Evolutionary conservation across 2,113 vertebrate species (phyloP).

Genomic region (Theristicus caerulescens): DNA sequence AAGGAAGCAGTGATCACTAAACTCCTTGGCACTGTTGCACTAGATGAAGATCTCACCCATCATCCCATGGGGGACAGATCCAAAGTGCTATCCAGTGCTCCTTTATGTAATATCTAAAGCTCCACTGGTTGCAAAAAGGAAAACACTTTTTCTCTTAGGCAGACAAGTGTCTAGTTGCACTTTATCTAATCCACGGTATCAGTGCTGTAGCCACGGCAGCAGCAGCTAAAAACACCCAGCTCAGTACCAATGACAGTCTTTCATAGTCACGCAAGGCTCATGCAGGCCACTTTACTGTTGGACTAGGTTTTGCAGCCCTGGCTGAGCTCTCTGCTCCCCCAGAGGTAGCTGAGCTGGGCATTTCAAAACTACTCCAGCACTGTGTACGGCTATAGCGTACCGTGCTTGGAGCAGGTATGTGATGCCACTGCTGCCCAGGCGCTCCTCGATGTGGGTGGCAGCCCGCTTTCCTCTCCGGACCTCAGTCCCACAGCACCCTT

Average conservation of each 20-base stretch:
- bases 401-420: not conserved
- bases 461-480: not conserved
- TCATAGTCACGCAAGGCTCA: rapidly evolving
- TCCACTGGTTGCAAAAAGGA: not conserved
- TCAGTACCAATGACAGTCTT: not conserved
- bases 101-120: not conserved
- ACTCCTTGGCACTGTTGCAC: not conserved
- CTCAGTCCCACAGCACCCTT: not conserved
- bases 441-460: not conserved
- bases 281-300: not conserved
- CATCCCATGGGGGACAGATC: not conserved
- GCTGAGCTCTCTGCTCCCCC: not conserved
- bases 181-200: not conserved
- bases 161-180: not conserved
- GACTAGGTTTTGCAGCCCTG: not conserved
- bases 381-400: rapidly evolving
- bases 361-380: not conserved
- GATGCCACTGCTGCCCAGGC: not conserved
- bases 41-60: not conserved
- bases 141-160: not conserved
- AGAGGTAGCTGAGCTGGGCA: not conserved
- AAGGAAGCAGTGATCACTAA: not conserved
- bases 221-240: not conserved
- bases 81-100: not conserved
- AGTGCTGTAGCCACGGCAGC: not conserved